Evolutionary conservation across 30 jellyfish, hydroid and myxozoan genomes (phyloP), one percentile per base, ranked within the genome.

Genomic region (Pelagia noctiluca): DNA sequence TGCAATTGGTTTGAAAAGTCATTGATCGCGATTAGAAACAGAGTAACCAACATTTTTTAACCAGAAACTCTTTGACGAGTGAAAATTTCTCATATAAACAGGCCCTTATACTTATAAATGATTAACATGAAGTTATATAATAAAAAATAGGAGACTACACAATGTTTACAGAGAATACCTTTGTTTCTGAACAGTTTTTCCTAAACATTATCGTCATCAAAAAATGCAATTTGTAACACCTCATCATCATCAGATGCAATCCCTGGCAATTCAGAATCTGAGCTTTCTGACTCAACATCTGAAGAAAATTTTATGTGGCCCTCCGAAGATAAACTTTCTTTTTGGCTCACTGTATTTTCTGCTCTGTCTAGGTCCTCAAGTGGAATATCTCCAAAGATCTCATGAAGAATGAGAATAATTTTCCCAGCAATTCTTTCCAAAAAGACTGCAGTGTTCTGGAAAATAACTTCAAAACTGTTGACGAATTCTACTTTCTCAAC

Each of bases 361-460:
- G 65, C 65, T 33, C 42, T 33, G n/a, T 23, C 33, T 37, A 32
- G 65, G 35, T 70, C 65, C 23, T 25, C 42, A 24, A 29, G 57
- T 24, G 35, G 31, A 2, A 65, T 30, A n/a, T 65, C 54, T 23
- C 47, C 78, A 65, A 65, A 65, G 1, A 65, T 34, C 35, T 37
- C 64, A 37, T 70, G 66, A 50, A 70, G 42, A 24, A 70, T 37
- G 35, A 70, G 47, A 21, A 70, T 21, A 28, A 70, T 70, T 70
- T 37, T 66, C 26, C 82, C 82, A 32, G 82, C 82, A 70, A 28
- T 50, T 8, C 7, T 0, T 35, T 0, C 48, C 26, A 29, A 24
- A 34, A 29, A 31, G 3, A 65, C 42, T 26, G 78, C 62, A 70
- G 82, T 70, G 0, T 34, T 38, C 33, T 47, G 26, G 22, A 70